phyloP scores from a whole-genome alignment of 2,888 invertebrate species.

The Metallyticus violacea region DNA sequence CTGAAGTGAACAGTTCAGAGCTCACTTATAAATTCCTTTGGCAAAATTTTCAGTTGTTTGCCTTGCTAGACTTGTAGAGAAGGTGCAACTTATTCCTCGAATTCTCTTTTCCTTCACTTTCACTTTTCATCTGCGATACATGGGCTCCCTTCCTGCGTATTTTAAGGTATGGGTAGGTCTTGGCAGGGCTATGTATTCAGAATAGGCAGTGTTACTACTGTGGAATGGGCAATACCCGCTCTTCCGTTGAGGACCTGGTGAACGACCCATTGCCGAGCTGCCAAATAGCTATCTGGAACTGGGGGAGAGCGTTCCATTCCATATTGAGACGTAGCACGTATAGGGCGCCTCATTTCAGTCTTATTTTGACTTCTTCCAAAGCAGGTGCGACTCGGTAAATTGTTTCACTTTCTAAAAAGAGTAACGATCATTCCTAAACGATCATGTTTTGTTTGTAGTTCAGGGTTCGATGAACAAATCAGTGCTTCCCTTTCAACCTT shows the following conservation, averaged over 20 bases:
- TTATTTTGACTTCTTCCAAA: neutral
- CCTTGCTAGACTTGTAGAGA: neutral
- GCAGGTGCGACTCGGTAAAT: neutral
- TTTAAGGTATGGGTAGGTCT: neutral
- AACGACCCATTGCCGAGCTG: neutral
- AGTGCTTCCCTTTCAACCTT: too few relatives aligned
- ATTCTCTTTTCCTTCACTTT: neutral
- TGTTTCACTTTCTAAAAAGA: too few relatives aligned
- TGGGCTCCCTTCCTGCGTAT: too few relatives aligned
- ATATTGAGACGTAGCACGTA: neutral
- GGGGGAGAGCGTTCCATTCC: neutral
- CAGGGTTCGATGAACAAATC: too few relatives aligned
- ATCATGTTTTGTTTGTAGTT: too few relatives aligned
- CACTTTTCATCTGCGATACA: neutral
- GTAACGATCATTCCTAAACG: too few relatives aligned
- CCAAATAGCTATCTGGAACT: slow-evolving; percentile 14
- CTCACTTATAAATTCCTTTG: too few relatives aligned
- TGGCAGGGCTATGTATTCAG: slow-evolving; percentile 13
- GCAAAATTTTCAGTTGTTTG: neutral
- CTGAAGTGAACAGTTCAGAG: too few relatives aligned
- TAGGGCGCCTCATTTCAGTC: neutral
- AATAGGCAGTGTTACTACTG: slow-evolving; percentile 23
- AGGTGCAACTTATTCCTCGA: neutral
- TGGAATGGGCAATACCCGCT: slow-evolving; percentile 22
- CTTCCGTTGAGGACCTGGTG: slow-evolving; percentile 8